Base-by-base conservation (phyloP, 1,140 invertebrate species). In the Pseudomyrmex flavicornis region DNA sequence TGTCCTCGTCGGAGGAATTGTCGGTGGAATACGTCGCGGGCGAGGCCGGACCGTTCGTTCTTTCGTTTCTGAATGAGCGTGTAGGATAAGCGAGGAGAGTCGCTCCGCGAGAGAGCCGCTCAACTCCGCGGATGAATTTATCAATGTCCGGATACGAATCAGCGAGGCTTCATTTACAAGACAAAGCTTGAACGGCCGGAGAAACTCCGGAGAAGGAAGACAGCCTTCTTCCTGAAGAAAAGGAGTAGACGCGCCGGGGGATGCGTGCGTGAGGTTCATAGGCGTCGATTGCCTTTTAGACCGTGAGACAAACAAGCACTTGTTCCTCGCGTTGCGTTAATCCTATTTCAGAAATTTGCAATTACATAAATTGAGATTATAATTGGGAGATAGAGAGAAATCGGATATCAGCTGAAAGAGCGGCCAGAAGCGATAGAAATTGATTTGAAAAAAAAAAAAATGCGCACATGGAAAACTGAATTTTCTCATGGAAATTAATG, bases 61-160 rank as follows among this genome's bases (percentile, higher is more conserved):
- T 89, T 75, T 61, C 76, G 87, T 82, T 35, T 69, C 76, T 89
- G 88, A 89, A 89, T 89, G 87, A 85, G 35, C 35, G 61, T 73
- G 61, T 73, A 86, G 89, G 77, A 86, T 84, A 84, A 84, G 85
- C 86, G 56, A 58, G 68, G 73, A 58, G 48, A 89, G 69, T 83
- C 84, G 26, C 26, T 87, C 73, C 59, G 65, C 77, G 85, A 65
- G 26, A 82, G 85, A 88, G 83, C 72, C 85, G 86, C 83, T 84
- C 82, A 79, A 87, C 90, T 85, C 85, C 91, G 88, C 89, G 91
- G 92, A 72, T 77, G 73, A 93, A 94, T 94, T 94, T 93, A 94
- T 94, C 93, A 94, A 94, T 91, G 94, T 94, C 84, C 82, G 93
- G 93, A 94, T 93, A 94, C 93, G 93, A 93, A 94, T 93, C 93